Percentiles rank a stretch among this genome's conserved stretches.
Evolutionary conservation across 2,888 invertebrate genomes (phyloP).

Genomic region (Sminthurides aquaticus): DNA sequence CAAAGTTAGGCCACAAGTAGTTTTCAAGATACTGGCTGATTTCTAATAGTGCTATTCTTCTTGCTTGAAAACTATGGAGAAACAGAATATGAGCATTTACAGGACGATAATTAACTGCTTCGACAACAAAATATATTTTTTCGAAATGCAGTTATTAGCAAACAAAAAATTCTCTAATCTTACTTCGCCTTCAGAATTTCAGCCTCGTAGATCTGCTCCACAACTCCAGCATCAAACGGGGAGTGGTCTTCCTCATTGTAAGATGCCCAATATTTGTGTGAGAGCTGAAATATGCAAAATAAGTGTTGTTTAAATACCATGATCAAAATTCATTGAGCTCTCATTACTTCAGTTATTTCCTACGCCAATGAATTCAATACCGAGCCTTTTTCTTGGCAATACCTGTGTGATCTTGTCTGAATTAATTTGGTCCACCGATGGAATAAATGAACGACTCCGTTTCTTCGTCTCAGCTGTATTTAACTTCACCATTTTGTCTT

Average conservation of each 20-base stretch:
- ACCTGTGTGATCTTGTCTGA: slow-evolving; percentile 83
- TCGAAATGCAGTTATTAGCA: too few species aligned
- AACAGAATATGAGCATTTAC: too few species aligned
- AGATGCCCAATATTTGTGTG: slow-evolving; percentile 88
- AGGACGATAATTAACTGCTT: too few species aligned
- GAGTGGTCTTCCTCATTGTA: slow-evolving; percentile 65
- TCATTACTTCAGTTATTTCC: too few species aligned
- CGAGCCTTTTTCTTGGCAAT: too few species aligned
- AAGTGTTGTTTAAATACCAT: too few species aligned
- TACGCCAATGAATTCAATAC: too few species aligned
- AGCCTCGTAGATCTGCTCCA: slow-evolving; percentile 79
- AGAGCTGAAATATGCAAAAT: slow-evolving; percentile 66
- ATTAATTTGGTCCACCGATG: slow-evolving; percentile 84
- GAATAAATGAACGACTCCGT: slow-evolving; percentile 45
- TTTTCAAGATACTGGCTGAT: slow-evolving; percentile 96
- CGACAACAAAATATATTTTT: too few species aligned
- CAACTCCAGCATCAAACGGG: slow-evolving; percentile 66
- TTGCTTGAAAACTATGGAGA: slow-evolving; percentile 68
- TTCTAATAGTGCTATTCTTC: slow-evolving; percentile 91
- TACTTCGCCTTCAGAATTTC: slow-evolving; percentile 77
- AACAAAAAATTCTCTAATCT: too few species aligned
- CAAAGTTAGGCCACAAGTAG: slow-evolving; percentile 93
- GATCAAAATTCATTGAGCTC: too few species aligned
- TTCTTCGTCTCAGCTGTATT: slow-evolving; percentile 35
- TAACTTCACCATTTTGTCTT: slow-evolving; percentile 42